Evolutionary conservation across 2,113 vertebrate species (phyloP).

Genomic region (Nesoenas mayeri): DNA sequence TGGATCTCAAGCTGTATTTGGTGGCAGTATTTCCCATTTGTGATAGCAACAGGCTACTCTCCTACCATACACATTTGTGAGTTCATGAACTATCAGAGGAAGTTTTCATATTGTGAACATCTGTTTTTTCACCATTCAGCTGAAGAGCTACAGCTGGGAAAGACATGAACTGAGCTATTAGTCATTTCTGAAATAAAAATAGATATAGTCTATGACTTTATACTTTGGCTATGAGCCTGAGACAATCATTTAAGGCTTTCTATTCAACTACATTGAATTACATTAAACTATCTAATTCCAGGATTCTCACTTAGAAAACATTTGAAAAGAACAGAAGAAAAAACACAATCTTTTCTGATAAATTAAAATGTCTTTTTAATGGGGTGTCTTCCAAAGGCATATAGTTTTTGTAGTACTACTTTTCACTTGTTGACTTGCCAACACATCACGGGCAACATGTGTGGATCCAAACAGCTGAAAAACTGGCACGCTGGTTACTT

Average conservation of each 20-base stretch:
- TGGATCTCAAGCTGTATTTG: not conserved
- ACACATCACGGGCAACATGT: not conserved
- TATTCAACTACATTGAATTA: not conserved
- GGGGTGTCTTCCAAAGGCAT: not conserved
- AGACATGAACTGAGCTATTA: slow-evolving; percentile 11
- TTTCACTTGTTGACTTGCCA: not conserved
- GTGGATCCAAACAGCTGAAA: not conserved
- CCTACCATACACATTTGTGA: slow-evolving; percentile 20
- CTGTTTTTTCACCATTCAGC: slow-evolving; percentile 34
- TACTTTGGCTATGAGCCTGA: not conserved
- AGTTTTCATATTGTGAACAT: slow-evolving; percentile 49
- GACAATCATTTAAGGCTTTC: not conserved
- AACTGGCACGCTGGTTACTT: not conserved
- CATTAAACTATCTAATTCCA: not conserved
- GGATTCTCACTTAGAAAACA: not conserved
- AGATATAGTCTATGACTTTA: not conserved
- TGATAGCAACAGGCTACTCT: not conserved
- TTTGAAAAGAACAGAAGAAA: not conserved
- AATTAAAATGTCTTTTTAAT: not conserved
- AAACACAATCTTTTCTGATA: not conserved
- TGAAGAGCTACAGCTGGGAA: slow-evolving; percentile 40
- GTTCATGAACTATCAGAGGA: slow-evolving; percentile 63
- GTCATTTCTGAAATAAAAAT: slow-evolving; percentile 57
- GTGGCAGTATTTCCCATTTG: not conserved
- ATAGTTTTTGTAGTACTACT: not conserved